Evolutionary conservation across 2,113 vertebrate species (phyloP).

Genomic region (Aldabrachelys gigantea): DNA sequence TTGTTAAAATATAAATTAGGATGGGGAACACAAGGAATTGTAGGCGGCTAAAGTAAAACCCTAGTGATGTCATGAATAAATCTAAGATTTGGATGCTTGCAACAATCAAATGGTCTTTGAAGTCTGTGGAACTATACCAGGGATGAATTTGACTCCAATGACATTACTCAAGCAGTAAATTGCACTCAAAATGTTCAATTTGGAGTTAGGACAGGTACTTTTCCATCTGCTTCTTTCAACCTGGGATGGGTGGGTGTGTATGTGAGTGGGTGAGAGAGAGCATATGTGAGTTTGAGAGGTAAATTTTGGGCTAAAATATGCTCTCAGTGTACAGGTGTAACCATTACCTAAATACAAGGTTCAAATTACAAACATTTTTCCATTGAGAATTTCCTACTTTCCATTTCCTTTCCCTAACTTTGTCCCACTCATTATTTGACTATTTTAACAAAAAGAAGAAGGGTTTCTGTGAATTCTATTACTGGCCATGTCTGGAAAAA

Average conservation of each 20-base stretch:
- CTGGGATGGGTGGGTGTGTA: too few species aligned
- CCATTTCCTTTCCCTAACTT: neutral
- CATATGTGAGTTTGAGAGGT: neutral
- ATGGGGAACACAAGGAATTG: neutral
- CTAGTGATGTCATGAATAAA: neutral
- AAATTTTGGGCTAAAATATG: neutral
- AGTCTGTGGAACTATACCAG: too few species aligned
- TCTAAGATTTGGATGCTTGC: neutral
- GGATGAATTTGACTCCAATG: too few species aligned
- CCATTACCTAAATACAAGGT: neutral
- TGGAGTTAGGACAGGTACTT: neutral
- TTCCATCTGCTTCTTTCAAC: neutral
- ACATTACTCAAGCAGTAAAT: neutral
- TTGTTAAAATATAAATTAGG: constrained; percentile 14
- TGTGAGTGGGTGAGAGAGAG: neutral
- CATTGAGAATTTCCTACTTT: neutral
- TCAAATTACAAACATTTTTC: neutral
- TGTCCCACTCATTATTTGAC: neutral
- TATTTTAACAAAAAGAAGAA: neutral
- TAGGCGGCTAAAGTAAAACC: neutral
- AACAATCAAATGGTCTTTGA: neutral
- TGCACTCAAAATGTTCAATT: neutral
- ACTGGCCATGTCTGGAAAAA: neutral
- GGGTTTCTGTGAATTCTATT: neutral
- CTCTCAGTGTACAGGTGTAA: neutral